phyloP scores from a whole-genome alignment of 2,888 invertebrate species.

The Quadroppia sp. region DNA sequence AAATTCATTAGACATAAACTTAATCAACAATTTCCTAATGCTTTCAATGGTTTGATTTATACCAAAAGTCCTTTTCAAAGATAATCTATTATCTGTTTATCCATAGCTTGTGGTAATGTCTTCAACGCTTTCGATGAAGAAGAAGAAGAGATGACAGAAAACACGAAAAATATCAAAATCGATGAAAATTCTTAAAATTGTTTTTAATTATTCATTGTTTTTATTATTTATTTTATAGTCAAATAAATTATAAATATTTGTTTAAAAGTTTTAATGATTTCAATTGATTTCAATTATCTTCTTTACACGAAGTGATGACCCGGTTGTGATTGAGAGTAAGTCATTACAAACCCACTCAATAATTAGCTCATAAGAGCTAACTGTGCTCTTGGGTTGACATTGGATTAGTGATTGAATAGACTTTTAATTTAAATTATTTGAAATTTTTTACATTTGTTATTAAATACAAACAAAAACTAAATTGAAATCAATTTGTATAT shows the following conservation, averaged over 20 bases:
- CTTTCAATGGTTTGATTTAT: slow-evolving; percentile 48
- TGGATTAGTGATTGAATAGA: no score
- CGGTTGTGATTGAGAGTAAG: no score
- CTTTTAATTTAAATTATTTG: no score
- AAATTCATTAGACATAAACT: slow-evolving; percentile 74
- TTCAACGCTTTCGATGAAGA: slow-evolving; percentile 45
- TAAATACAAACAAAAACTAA: no score
- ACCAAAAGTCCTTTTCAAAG: background rate
- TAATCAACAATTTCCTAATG: slow-evolving; percentile 54
- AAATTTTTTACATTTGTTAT: no score
- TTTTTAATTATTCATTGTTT: background rate
- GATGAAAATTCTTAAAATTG: background rate
- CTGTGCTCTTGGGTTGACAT: no score
- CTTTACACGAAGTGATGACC: no score
- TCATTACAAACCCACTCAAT: no score
- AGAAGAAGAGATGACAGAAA: slow-evolving; percentile 42
- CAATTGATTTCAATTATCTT: background rate
- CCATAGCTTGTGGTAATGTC: slow-evolving; percentile 42
- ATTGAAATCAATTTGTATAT: no score
- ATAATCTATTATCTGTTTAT: background rate
- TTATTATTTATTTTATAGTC: background rate
- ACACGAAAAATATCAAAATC: slow-evolving; percentile 1
- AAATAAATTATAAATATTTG: background rate
- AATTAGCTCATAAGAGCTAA: no score
- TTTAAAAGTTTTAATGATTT: background rate